Evolutionary conservation across 23 tunicate species (phyloP), one percentile per base, ranked within the genome.

Genomic region (Phallusia fumigata): DNA sequence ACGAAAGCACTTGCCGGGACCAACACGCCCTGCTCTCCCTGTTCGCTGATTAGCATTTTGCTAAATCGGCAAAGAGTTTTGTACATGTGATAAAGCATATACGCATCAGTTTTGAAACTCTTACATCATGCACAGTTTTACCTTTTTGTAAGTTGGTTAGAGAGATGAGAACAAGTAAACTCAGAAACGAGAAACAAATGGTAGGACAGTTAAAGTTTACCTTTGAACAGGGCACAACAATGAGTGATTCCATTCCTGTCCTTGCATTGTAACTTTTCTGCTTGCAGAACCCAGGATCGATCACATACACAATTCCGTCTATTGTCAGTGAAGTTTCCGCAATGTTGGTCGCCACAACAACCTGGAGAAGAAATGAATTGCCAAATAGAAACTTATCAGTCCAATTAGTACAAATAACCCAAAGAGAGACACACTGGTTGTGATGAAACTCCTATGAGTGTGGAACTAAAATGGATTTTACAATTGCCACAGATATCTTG

Each of bases 1-100:
- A n/a, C 98, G 85, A 64, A 95, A 95, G 78, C 99, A 95, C 77
- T 95, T 95, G 21, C 99, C 99, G 6, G 99, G 99, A 0, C 95
- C 99, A 31, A 95, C 99, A 12, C 99, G 87, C 0, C 99, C 99
- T n/a, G 99, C 99, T 19, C 99, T 45, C 33, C 99, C 99, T 12
- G 99, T 87, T 3, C 99, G 89, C 45, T 95, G 99, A 74, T 95
- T 90, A 13, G 99, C 99, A 32, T 88, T 82, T 84, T 94, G 98
- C 86, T 89, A 65, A 3, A 10, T 40, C 10, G 10, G 10, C 10
- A 40, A 40, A n/a, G 12, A 40, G 22, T n/a, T n/a, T n/a, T n/a
- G n/a, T n/a, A n/a, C n/a, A n/a, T n/a, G n/a, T n/a, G n/a, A n/a
- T n/a, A n/a, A n/a, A n/a, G n/a, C n/a, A n/a, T n/a, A n/a, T n/a